Evolutionary conservation across 2,888 invertebrate genomes (phyloP), one percentile per base, ranked within the genome.

Genomic region (Orchesella flavescens): DNA sequence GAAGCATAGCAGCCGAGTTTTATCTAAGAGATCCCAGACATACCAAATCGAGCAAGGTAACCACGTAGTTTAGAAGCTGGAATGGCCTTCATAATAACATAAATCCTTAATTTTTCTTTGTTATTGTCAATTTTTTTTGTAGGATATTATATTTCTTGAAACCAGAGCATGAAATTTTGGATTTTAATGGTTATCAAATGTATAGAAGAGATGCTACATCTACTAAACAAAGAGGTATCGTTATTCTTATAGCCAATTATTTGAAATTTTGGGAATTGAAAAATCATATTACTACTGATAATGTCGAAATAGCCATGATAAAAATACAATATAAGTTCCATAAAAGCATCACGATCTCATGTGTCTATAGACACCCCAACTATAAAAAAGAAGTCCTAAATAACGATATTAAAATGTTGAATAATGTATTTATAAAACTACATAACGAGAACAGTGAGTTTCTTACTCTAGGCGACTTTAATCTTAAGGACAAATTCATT

Each of bases 1-100:
- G 97, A 75, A 93, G 94, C 87, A 95, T 95, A 83, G 93, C 99
- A 90, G 97, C 98, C 74, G 99, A 99, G 92, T 99, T 97, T 93
- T 99, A 99, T 92, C 99, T 99, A 73, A 93, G 99, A 91, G 97
- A 97, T 92, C 95, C 96, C 82, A 95, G 96, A 79, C 89, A 89
- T 75, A 88, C 88, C 63, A 87, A 88, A 65, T 86, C 86, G 23
- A 43, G 80, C 43, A 88, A 87, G 77, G 83, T 87, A 73, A 87
- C 87, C 15, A 88, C 88, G 61, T 87, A 88, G 17, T n/a, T n/a
- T n/a, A n/a, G n/a, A n/a, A n/a, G n/a, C 87, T 88, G 88, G 87
- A 87, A 86, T 72, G n/a, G n/a, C n/a, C n/a, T n/a, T n/a, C n/a
- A n/a, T n/a, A n/a, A n/a, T n/a, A n/a, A n/a, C n/a, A n/a, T n/a